Evolutionary conservation across 2,888 invertebrate genomes (phyloP).

Genomic region (Hofmannophila pseudospretella): DNA sequence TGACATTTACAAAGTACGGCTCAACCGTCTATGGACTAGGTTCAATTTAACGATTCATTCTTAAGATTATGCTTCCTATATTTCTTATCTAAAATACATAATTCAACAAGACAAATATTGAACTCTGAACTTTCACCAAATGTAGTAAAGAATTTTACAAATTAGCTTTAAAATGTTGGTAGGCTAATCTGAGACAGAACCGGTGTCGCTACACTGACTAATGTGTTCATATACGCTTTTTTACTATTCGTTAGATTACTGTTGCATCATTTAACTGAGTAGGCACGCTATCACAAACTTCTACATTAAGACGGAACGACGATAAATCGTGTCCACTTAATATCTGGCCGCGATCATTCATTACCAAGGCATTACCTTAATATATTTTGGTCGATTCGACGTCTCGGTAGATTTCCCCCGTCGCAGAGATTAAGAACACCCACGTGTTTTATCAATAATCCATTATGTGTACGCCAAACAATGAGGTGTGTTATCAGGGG

Average conservation of each 20-base stretch:
- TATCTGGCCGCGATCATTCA: conserved; percentile 64
- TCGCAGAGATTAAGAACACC: conserved; percentile 67
- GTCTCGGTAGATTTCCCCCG: conserved; percentile 51
- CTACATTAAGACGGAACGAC: conserved; percentile 52
- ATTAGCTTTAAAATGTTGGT: conserved; percentile 40
- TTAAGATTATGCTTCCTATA: conserved; percentile 7
- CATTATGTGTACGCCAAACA: conserved; percentile 73
- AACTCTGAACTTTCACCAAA: conserved; percentile 52
- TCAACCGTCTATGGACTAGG: conserved; percentile 1
- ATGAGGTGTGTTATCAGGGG: conserved; percentile 65
- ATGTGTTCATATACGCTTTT: conserved; percentile 53
- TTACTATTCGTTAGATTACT: conserved; percentile 42
- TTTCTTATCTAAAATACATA: conserved; percentile 27
- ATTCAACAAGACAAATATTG: conserved; percentile 41
- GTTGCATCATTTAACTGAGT: conserved; percentile 57
- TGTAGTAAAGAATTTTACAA: conserved; percentile 38
- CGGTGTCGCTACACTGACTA: conserved; percentile 55
- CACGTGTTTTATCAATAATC: conserved; percentile 76
- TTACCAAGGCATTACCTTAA: conserved; percentile 53
- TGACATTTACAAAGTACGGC: conserved; percentile 10
- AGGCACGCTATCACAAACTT: conserved; percentile 55
- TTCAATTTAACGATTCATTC: conserved; percentile 10
- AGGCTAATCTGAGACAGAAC: conserved; percentile 46
- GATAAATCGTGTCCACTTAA: conserved; percentile 67
- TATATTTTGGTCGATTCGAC: conserved; percentile 52